Percentiles rank a stretch among this genome's conserved stretches.
These are phyloP conservation scores for Kobus ellipsiprymnus DNA, from an alignment of 2,113 vertebrate genomes.

Conservation along the genomic window DNA sequence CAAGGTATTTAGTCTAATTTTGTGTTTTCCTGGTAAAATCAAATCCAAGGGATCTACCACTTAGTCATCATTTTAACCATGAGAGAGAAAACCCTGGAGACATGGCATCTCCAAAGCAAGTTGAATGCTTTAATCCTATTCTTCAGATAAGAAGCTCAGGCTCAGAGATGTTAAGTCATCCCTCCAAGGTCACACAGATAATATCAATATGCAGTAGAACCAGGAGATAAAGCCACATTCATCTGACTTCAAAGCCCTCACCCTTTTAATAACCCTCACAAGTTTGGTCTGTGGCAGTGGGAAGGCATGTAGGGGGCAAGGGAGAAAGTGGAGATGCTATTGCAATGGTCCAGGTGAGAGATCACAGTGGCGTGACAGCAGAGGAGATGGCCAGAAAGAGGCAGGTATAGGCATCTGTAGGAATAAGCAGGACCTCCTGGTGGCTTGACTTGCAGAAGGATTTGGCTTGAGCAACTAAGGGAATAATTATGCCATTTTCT, in stretches of 20 bases:
- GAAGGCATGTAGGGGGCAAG: background rate
- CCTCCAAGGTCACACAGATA: background rate
- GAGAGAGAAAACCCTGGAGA: background rate
- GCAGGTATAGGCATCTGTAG: background rate
- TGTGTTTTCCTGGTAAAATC: background rate
- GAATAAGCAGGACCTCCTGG: background rate
- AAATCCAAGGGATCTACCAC: background rate
- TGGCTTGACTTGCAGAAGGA: background rate
- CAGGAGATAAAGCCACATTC: background rate
- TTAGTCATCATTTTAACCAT: background rate
- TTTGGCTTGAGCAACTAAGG: background rate
- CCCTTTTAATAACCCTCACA: background rate
- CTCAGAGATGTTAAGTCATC: background rate
- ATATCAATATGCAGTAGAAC: background rate
- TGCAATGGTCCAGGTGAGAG: background rate
- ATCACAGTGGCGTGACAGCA: fast-evolving
- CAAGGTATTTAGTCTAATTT: background rate
- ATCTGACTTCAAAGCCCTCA: background rate
- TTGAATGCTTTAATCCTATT: background rate
- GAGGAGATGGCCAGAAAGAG: background rate
- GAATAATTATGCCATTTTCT: background rate
- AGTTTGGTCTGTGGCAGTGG: background rate
- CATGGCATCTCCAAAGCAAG: background rate
- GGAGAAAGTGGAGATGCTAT: background rate
- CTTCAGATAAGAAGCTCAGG: background rate